Evolutionary conservation across 2,888 invertebrate genomes (phyloP).

Genomic region (Calameuta idolon): DNA sequence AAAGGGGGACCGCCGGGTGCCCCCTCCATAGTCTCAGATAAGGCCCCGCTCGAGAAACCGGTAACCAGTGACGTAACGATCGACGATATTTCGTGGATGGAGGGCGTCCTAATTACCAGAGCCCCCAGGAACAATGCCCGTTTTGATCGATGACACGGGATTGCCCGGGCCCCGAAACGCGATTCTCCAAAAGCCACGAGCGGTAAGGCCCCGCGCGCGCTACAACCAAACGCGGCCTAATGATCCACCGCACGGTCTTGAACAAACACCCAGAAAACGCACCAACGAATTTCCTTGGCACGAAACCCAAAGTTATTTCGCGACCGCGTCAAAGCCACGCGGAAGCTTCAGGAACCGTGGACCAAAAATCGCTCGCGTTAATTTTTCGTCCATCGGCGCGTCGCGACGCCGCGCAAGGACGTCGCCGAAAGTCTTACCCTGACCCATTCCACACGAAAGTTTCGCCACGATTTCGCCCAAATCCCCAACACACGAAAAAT

Average conservation of each 20-base stretch:
- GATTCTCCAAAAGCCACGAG: neutral
- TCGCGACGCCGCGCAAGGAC: neutral
- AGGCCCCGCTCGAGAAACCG: constrained; percentile 5
- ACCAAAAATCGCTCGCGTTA: neutral
- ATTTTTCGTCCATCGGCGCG: neutral
- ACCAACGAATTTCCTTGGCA: neutral
- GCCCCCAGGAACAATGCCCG: constrained; percentile 23
- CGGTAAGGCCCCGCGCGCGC: neutral
- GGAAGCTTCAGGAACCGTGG: neutral
- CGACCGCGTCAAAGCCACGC: neutral
- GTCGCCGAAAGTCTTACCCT: neutral
- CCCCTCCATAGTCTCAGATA: neutral
- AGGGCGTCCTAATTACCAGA: constrained; percentile 3
- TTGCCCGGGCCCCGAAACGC: neutral
- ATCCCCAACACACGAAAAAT: neutral
- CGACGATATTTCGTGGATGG: constrained; percentile 5
- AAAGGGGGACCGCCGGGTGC: neutral
- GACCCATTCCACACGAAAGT: neutral
- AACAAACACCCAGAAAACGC: neutral
- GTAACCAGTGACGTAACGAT: constrained; percentile 6
- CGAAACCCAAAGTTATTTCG: neutral
- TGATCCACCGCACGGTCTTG: neutral
- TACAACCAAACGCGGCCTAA: neutral
- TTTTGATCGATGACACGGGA: constrained; percentile 30
- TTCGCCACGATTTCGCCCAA: neutral